These are phyloP conservation scores for Emydura subglobosa DNA, from an alignment of 2,113 vertebrate species.

Conservation along the genomic window DNA sequence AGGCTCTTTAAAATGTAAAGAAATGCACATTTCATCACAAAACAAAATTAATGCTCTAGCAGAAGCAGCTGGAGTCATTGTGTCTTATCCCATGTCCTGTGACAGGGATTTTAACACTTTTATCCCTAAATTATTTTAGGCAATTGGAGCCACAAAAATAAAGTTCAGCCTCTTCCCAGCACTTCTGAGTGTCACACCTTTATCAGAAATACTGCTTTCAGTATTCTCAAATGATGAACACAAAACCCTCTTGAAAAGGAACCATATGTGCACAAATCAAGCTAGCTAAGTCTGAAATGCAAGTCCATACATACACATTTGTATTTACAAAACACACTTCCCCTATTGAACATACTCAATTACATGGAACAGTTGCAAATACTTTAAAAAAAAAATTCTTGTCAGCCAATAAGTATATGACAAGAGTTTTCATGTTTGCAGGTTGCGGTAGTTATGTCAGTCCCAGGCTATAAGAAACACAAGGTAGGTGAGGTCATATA, in stretches of 20 bases:
- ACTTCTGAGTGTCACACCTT: background rate
- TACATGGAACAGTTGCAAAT: constrained; percentile 6
- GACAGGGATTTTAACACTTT: constrained; percentile 51
- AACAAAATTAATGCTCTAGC: constrained; percentile 50
- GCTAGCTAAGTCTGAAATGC: background rate
- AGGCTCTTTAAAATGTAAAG: constrained; percentile 14
- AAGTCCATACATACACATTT: background rate
- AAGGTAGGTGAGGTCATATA: too few relatives aligned
- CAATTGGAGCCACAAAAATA: background rate
- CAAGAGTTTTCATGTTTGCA: too few relatives aligned
- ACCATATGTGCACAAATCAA: background rate
- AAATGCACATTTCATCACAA: constrained; percentile 52
- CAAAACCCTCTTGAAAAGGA: background rate
- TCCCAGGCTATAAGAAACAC: too few relatives aligned
- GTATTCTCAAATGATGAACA: background rate
- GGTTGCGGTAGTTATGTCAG: too few relatives aligned
- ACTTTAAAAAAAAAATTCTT: background rate
- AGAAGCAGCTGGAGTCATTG: constrained; percentile 21
- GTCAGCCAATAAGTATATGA: background rate
- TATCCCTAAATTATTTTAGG: background rate
- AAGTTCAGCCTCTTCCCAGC: constrained; percentile 22
- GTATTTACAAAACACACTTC: background rate
- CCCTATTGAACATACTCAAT: constrained; percentile 11
- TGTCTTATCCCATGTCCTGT: constrained; percentile 21
- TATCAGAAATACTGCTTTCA: background rate